A percentile compares a stretch with the other conserved stretches of the same genome.
Conservation (phyloP, 92 coral and sea anemone genomes). For the Zoanthus sociatus region DNA sequence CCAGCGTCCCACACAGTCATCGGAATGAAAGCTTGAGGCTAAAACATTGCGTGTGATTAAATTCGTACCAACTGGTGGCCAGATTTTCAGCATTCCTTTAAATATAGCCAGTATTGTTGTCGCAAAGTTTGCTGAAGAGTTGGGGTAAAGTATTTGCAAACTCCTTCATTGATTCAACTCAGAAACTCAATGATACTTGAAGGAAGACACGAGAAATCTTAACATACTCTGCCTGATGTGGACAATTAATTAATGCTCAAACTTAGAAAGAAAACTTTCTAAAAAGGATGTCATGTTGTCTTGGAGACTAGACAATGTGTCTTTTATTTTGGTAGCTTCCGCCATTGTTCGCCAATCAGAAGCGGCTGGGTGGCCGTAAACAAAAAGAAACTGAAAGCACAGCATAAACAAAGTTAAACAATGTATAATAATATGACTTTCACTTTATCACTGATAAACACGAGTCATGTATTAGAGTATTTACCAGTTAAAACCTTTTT, state of each 20-base stretch:
- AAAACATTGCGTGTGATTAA: not conserved
- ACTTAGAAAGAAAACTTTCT: constrained; percentile 28
- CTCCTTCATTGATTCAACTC: not conserved
- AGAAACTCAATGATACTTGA: not conserved
- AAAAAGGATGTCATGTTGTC: constrained; percentile 31
- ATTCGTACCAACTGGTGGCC: constrained; percentile 6
- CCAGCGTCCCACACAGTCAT: not conserved
- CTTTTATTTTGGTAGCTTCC: not conserved
- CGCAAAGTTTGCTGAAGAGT: not conserved
- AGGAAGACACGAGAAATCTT: not conserved
- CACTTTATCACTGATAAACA: not conserved
- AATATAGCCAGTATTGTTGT: not conserved
- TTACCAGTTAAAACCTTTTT: not conserved
- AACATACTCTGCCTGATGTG: not conserved
- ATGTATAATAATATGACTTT: not conserved
- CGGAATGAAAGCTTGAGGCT: constrained; percentile 11
- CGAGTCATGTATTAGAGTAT: not conserved
- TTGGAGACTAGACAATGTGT: constrained; percentile 31
- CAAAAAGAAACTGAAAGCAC: not conserved
- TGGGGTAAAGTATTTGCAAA: not conserved
- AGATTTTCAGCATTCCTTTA: constrained; percentile 10
- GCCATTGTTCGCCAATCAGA: constrained; percentile 39
- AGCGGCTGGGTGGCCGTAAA: not conserved
- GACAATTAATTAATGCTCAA: constrained; percentile 41
- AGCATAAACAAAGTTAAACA: not conserved